Evolutionary conservation across 2,888 invertebrate species (phyloP).

Genomic region (Empis stercorea): DNA sequence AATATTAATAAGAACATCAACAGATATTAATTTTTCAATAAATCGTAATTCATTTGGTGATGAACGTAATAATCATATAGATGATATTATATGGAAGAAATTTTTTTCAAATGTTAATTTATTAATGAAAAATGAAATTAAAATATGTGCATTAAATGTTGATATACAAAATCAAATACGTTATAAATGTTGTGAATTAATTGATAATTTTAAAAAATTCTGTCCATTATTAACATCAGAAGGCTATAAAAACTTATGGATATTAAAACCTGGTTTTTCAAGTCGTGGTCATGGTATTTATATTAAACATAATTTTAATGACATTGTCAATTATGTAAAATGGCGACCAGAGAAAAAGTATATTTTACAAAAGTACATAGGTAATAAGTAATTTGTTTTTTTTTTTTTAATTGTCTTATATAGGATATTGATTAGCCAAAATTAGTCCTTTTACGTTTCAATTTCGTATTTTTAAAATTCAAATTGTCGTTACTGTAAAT

Average conservation of each 20-base stretch:
- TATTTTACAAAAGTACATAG: neutral
- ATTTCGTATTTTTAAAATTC: neutral
- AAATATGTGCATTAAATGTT: too few relatives aligned
- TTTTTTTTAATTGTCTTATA: too few relatives aligned
- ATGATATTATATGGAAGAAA: too few relatives aligned
- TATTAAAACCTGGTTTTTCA: slow-evolving; percentile 58
- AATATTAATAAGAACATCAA: too few relatives aligned
- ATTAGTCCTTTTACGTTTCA: neutral
- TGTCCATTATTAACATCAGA: slow-evolving; percentile 53
- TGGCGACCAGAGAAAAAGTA: neutral
- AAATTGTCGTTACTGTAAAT: too few relatives aligned
- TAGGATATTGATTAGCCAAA: too few relatives aligned
- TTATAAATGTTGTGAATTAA: slow-evolving; percentile 34
- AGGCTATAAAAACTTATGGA: slow-evolving; percentile 71
- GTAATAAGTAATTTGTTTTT: neutral
- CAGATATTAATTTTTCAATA: too few relatives aligned
- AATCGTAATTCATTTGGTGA: too few relatives aligned
- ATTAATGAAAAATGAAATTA: too few relatives aligned
- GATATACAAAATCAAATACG: too few relatives aligned
- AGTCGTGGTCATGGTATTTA: slow-evolving; percentile 44
- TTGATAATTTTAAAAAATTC: slow-evolving; percentile 40
- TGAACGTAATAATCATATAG: neutral
- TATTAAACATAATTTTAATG: neutral
- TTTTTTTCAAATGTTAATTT: too few relatives aligned
- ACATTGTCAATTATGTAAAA: neutral